Conservation (phyloP, 2,113 vertebrate species). For the Regulus satrapa region DNA sequence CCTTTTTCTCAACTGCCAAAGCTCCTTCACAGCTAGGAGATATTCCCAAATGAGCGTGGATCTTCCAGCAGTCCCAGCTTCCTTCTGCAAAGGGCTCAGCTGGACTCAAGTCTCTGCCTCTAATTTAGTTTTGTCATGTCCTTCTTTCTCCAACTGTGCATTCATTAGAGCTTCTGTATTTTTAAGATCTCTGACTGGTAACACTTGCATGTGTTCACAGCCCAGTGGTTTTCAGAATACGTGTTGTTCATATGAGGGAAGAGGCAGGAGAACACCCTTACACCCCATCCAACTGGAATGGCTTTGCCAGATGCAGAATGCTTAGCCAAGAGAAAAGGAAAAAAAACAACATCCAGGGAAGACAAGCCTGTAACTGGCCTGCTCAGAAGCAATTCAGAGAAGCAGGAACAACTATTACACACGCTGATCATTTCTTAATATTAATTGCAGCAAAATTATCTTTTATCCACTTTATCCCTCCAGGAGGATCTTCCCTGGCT, state of each 20-base stretch:
- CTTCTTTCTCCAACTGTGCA: not conserved
- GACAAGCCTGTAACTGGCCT: not conserved
- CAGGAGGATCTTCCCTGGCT: not conserved
- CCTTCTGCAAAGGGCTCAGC: not conserved
- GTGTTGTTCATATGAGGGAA: not conserved
- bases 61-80: conserved; percentile 1
- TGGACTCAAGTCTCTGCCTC: conserved; percentile 2
- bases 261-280: not conserved
- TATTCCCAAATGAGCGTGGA: not conserved
- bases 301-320: not conserved
- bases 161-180: not conserved
- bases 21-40: not conserved
- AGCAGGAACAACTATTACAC: not conserved
- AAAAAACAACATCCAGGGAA: not conserved
- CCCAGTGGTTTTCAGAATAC: not conserved
- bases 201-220: not conserved
- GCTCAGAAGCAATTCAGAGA: not conserved
- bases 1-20: conserved; percentile 6
- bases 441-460: not conserved
- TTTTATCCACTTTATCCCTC: not conserved
- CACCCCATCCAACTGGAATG: not conserved
- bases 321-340: not conserved
- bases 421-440: not conserved
- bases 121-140: not conserved
- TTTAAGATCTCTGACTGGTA: conserved; percentile 7